Base-by-base conservation (phyloP, 92 coral and sea anemone species). In the Paramuricea clavata region DNA sequence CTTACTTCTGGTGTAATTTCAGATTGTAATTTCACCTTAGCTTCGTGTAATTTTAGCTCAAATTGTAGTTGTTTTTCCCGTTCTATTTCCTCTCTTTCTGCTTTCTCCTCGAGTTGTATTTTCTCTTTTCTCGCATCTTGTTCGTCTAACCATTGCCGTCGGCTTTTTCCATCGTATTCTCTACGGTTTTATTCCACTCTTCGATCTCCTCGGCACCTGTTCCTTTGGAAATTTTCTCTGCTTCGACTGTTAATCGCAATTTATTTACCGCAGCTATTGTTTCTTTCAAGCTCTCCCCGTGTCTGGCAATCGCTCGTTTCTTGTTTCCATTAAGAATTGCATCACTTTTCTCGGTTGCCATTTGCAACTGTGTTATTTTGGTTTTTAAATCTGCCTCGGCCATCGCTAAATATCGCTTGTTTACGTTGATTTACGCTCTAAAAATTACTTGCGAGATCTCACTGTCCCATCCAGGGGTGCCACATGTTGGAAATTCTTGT, bases 41-140 rank as follows among this genome's bases (percentile, higher is more conserved):
- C 67, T 47, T 85, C 83, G 74, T 85, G 88, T 44, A 85, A 81
- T 21, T 85, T 85, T 2, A 85, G 75, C 49, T 85, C 83, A 10
- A 85, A 85, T 54, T 85, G 52, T 72, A 85, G 59, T 16, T 39
- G 65, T 26, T 86, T 75, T 62, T 86, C 89, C 54, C 65, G 76
- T 33, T 86, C 89, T 39, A 31, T 33, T 0, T 27, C 6, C 69
- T 76, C 83, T 34, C 11, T 59, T 74, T 85, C 82, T n/a, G n/a
- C n/a, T n/a, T n/a, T n/a, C n/a, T n/a, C n/a, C n/a, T n/a, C n/a
- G n/a, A n/a, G n/a, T n/a, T n/a, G n/a, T n/a, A n/a, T n/a, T n/a
- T n/a, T n/a, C n/a, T 47, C 75, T 27, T 47, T 76, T 65, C 34
- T 15, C 11, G 62, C 22, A 19, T 54, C 62, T 54, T 54, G 32